Conservation (phyloP, 2,888 invertebrate genomes). For the Hecatera dysodea region DNA sequence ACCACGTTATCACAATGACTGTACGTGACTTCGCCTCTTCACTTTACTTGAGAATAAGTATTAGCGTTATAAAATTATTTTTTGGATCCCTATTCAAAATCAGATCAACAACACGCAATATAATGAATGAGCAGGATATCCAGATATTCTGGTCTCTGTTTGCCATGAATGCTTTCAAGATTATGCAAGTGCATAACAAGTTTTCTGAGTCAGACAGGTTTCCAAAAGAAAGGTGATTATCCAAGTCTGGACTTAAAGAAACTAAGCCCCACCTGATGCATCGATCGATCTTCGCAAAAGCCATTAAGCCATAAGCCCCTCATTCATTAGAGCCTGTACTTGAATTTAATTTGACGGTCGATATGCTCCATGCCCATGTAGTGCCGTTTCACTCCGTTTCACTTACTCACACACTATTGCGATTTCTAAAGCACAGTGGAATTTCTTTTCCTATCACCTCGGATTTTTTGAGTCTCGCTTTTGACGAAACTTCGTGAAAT, state of each 20-base stretch:
- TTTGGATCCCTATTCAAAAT: slow-evolving; percentile 2
- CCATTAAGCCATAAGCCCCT: slow-evolving; percentile 50
- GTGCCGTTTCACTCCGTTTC: slow-evolving; percentile 86
- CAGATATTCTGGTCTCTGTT: slow-evolving; percentile 1
- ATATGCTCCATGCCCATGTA: slow-evolving; percentile 84
- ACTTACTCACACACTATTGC: slow-evolving; percentile 76
- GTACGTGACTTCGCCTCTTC: slow-evolving; percentile 59
- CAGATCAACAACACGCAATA: not conserved
- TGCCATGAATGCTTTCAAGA: not conserved
- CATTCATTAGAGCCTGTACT: slow-evolving; percentile 78
- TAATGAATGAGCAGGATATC: not conserved
- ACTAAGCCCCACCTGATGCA: not conserved
- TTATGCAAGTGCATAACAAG: not conserved
- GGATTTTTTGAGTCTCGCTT: slow-evolving; percentile 49
- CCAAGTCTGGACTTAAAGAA: not conserved
- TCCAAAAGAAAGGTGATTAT: not conserved
- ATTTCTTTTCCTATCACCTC: slow-evolving; percentile 79
- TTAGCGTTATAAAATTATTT: slow-evolving; percentile 7
- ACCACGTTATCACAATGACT: slow-evolving; percentile 44
- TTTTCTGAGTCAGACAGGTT: not conserved
- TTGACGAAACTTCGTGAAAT: slow-evolving; percentile 49
- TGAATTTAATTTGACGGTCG: slow-evolving; percentile 87
- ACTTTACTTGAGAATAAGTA: slow-evolving; percentile 30
- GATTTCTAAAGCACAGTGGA: slow-evolving; percentile 81
- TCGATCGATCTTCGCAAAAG: slow-evolving; percentile 30